phyloP scores from a whole-genome alignment of 2,113 vertebrate species.

The Trichomycterus rosablanca region DNA sequence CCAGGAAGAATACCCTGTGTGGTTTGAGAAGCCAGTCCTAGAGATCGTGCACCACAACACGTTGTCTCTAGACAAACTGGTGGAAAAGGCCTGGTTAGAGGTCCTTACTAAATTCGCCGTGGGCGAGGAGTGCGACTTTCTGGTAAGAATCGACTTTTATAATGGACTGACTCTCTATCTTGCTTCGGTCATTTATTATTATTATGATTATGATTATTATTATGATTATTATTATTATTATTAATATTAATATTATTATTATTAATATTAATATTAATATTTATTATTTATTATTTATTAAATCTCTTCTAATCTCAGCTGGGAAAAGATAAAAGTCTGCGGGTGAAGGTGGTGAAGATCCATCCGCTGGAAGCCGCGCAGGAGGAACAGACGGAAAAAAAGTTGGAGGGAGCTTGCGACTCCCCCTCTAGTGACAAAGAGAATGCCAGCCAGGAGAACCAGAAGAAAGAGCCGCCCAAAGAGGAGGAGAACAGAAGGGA shows the following conservation, averaged over 20 bases:
- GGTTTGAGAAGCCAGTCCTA: slow-evolving; percentile 95
- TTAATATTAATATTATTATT: too few relatives aligned
- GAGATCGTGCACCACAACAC: slow-evolving; percentile 98
- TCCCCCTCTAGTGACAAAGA: slow-evolving; percentile 98
- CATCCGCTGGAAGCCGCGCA: slow-evolving; percentile 82
- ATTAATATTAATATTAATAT: too few relatives aligned
- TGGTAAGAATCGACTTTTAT: slow-evolving; percentile 81
- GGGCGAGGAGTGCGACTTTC: slow-evolving; percentile 92
- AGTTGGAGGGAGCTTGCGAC: slow-evolving; percentile 86
- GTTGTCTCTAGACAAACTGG: slow-evolving; percentile 91
- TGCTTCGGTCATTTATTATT: too few relatives aligned
- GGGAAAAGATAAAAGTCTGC: slow-evolving; percentile 84
- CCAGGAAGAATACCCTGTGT: slow-evolving; percentile 90
- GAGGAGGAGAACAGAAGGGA: slow-evolving; percentile 86
- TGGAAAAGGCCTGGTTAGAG: slow-evolving; percentile 91
- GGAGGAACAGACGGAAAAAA: slow-evolving; percentile 80
- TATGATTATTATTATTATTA: too few relatives aligned
- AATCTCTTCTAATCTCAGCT: slow-evolving; percentile 62
- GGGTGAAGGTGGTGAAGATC: slow-evolving; percentile 82
- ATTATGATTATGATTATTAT: too few relatives aligned
- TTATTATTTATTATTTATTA: neutral
- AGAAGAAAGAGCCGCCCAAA: slow-evolving; percentile 76
- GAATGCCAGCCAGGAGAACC: slow-evolving; percentile 87
- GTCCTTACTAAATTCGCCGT: slow-evolving; percentile 96
- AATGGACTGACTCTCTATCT: too few relatives aligned